Conservation (phyloP, 2,888 invertebrate genomes). For the Clanis bilineata region DNA sequence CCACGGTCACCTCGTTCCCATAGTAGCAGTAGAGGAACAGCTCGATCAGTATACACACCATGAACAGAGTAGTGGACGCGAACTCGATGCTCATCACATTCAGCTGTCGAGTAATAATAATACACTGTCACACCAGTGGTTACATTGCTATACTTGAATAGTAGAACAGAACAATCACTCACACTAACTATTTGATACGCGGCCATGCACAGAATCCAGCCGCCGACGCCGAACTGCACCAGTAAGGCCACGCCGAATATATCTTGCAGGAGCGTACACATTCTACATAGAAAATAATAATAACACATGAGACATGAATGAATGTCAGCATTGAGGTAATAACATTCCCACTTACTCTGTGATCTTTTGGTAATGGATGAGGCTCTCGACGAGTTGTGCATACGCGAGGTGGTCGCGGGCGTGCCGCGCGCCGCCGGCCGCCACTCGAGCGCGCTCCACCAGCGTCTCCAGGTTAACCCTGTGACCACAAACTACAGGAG, state of each 20-base stretch:
- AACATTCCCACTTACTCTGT: slow-evolving; percentile 42
- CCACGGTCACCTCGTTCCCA: slow-evolving; percentile 79
- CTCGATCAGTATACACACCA: slow-evolving; percentile 78
- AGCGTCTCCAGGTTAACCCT: slow-evolving; percentile 54
- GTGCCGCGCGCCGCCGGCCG: slow-evolving; percentile 22
- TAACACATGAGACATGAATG: neutral
- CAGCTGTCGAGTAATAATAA: slow-evolving; percentile 39
- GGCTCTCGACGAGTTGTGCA: slow-evolving; percentile 43
- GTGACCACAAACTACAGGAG: slow-evolving; percentile 23
- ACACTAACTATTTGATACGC: slow-evolving; percentile 69
- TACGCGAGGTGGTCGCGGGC: slow-evolving; percentile 35
- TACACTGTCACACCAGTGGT: neutral
- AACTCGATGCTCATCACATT: slow-evolving; percentile 66
- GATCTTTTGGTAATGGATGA: slow-evolving; percentile 56
- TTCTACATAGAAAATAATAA: slow-evolving; percentile 38
- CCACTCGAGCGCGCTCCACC: slow-evolving; percentile 38
- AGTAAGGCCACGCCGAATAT: slow-evolving; percentile 63
- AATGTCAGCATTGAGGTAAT: neutral
- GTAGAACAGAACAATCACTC: slow-evolving; percentile 32
- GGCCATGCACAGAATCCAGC: slow-evolving; percentile 75
- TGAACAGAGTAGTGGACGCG: slow-evolving; percentile 77
- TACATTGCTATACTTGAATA: neutral
- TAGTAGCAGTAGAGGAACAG: slow-evolving; percentile 81
- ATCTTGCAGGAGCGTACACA: slow-evolving; percentile 47
- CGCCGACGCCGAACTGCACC: slow-evolving; percentile 68